A percentile compares a stretch with the other conserved stretches of the same genome.
These are phyloP conservation scores for Molossus alvarezi DNA, from an alignment of 2,797 vertebrate genomes.

Conservation along the genomic window DNA sequence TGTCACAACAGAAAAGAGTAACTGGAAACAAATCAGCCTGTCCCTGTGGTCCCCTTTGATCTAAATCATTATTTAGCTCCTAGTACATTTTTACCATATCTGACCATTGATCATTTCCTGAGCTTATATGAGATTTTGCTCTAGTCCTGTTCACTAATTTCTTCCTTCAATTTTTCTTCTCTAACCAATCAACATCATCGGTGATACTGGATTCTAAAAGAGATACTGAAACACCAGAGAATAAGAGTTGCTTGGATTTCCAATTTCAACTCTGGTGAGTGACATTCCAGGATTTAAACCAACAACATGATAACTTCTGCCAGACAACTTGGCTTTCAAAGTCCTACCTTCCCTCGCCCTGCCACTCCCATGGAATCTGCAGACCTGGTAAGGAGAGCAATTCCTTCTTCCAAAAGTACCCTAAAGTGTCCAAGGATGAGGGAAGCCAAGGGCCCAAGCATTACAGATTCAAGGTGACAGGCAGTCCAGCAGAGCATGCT, in stretches of 20 bases:
- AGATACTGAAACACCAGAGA: background rate
- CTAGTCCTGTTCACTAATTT: background rate
- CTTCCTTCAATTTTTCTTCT: background rate
- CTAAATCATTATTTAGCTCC: background rate
- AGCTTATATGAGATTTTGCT: background rate
- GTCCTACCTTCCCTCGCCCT: background rate
- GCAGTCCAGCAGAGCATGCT: background rate
- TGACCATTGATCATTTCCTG: background rate
- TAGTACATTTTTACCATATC: background rate
- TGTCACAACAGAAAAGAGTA: background rate
- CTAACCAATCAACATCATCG: background rate
- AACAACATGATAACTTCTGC: background rate
- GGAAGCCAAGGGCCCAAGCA: background rate
- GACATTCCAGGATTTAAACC: constrained; percentile 1
- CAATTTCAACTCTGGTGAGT: background rate
- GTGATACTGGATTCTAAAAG: background rate
- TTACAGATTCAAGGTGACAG: background rate
- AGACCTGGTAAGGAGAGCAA: background rate
- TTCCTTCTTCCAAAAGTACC: background rate
- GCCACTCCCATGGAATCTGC: background rate
- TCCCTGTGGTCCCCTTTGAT: background rate
- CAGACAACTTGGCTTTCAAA: background rate
- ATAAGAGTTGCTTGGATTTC: background rate
- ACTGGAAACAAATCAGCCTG: background rate
- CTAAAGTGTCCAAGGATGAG: background rate